These are phyloP conservation scores for Melipona beecheii DNA, from an alignment of 2,888 invertebrate genomes.

Conservation along the genomic window DNA sequence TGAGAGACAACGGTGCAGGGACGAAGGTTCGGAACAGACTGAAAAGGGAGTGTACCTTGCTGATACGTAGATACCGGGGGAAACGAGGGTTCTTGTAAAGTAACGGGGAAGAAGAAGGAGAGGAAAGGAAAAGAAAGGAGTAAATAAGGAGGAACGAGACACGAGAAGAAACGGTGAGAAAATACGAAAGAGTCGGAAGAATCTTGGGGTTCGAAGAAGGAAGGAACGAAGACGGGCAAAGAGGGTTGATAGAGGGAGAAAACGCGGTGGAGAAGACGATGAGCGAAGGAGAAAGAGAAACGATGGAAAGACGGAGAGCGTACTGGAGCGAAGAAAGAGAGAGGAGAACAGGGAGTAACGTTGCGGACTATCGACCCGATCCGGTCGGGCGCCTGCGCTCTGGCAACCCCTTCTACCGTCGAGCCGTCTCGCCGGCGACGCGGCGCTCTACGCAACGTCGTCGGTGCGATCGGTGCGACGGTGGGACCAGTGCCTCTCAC, in stretches of 20 bases:
- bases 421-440: slow-evolving; percentile 81
- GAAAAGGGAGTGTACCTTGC: slow-evolving; percentile 15
- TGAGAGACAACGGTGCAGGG: not conserved
- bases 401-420: slow-evolving; percentile 67
- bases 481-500: slow-evolving; percentile 74
- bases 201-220: not conserved
- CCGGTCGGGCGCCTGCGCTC: slow-evolving; percentile 77
- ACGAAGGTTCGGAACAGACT: slow-evolving; percentile 3
- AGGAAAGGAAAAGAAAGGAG: too few species aligned
- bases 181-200: not conserved
- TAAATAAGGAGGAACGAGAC: not conserved
- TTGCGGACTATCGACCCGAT: slow-evolving; percentile 83
- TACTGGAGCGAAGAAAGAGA: slow-evolving; percentile 17
- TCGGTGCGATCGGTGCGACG: slow-evolving; percentile 72
- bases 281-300: slow-evolving; percentile 17
- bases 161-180: slow-evolving; percentile 17
- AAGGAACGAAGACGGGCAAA: not conserved
- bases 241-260: slow-evolving; percentile 5
- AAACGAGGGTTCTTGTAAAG: not conserved
- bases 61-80: not conserved
- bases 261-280: not conserved
- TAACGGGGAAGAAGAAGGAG: not conserved
- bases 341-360: slow-evolving; percentile 66
- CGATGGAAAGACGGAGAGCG: slow-evolving; percentile 18
- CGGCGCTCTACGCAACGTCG: slow-evolving; percentile 77